Base-by-base conservation (phyloP, 2,113 vertebrate species). In the Picathartes gymnocephalus region DNA sequence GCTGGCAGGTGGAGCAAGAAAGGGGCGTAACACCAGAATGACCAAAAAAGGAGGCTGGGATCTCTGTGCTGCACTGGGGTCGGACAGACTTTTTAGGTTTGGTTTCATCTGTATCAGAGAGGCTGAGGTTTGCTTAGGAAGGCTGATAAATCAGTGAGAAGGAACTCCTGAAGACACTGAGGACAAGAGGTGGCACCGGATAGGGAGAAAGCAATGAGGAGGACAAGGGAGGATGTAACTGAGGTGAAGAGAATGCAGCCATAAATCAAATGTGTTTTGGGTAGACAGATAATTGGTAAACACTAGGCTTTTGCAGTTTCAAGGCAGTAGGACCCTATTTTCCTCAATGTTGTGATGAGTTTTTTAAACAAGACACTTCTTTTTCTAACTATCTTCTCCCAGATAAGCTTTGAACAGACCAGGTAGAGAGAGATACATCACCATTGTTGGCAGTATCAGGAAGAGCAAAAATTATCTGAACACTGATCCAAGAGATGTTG, bases 111-210 rank as follows among this genome's bases (percentile, higher is more conserved):
- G 15, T 40, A 15, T 48, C 39, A 69, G 47, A 30, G 44, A 65
- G 47, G 56, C 19, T 78, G 6, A n/a, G 18, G n/a, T 79, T 54
- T 62, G 20, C 13, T 37, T 42, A 62, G 33, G 24, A 84, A 89
- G 47, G 40, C 10, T 31, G 7, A 30, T n/a, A 77, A 78, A 64
- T 33, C 33, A 65, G 44, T 12, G 6, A 89, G 51, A 62, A 77
- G 19, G 20, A 48, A 45, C 81, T 86, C 7, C 56, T 71, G 37
- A 87, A 40, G 28, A 5, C 39, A 39, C 19, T 13, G 37, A 92
- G 20, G 47, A 56, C 22, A 39, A 80, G n/a, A 66, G 12, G 20
- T 48, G 50, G 21, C 8, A 22, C 6, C 0, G 0, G 6, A 2
- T 47, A 4, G 30, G 33, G 47, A 65, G 42, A 82, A 66, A 25